phyloP scores from a whole-genome alignment of 1,140 invertebrate species.

The Zaprionus lachaisei region DNA sequence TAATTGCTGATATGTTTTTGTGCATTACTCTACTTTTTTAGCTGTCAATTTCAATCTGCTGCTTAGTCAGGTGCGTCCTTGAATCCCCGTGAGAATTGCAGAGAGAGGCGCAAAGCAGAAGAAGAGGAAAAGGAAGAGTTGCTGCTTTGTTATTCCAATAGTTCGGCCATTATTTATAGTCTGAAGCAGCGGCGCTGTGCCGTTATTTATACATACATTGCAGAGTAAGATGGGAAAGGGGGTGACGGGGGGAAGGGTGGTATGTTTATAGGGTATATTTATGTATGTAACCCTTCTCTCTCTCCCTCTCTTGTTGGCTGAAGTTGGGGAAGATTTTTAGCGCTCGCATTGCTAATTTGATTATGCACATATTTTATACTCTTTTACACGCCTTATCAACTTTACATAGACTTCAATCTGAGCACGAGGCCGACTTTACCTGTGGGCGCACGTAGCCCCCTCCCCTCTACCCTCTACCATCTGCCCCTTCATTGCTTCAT shows the following conservation, averaged over 20 bases:
- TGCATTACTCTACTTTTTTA: too few species aligned
- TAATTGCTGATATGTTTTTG: too few species aligned
- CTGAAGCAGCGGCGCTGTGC: not conserved
- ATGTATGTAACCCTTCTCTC: not conserved
- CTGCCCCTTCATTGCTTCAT: not conserved
- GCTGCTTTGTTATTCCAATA: constrained; percentile 16
- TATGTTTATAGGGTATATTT: not conserved
- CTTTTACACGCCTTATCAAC: constrained; percentile 66
- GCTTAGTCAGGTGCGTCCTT: not conserved
- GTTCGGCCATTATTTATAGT: constrained; percentile 20
- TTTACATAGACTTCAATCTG: constrained; percentile 68
- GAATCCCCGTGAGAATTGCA: not conserved
- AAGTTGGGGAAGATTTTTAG: constrained; percentile 14
- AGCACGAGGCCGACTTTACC: constrained; percentile 33
- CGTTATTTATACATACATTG: not conserved
- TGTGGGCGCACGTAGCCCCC: constrained; percentile 16
- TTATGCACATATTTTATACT: constrained; percentile 61
- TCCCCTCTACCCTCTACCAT: not conserved
- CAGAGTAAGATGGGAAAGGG: not conserved
- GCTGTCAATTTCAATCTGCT: not conserved
- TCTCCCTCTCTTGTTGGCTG: not conserved
- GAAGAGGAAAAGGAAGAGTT: not conserved
- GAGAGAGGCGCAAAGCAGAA: not conserved
- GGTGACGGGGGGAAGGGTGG: not conserved
- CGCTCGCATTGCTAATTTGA: constrained; percentile 54